phyloP scores from a whole-genome alignment of 2,113 vertebrate species.

The Bos taurus region ARS-UCD2.0 NC_082638.1:3922501-3923000 shows the following conservation, averaged over 20 bases:
- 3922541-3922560: background rate
- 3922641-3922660: rapidly evolving
- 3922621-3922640: background rate
- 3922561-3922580: rapidly evolving
- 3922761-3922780: rapidly evolving
- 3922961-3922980: background rate
- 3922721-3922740: rapidly evolving
- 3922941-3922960: background rate
- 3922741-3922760: rapidly evolving
- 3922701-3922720: background rate
- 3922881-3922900: background rate
- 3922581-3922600: background rate
- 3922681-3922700: background rate
- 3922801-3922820: background rate
- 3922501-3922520: background rate
- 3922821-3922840: background rate
- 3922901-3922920: background rate
- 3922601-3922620: rapidly evolving
- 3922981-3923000: background rate
- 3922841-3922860: background rate
- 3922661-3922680: background rate
- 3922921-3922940: background rate
- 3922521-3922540: background rate
- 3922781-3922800: background rate
- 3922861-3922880: background rate